Base-by-base conservation (phyloP, 2,888 invertebrate species). In the Philereme transversata region DNA sequence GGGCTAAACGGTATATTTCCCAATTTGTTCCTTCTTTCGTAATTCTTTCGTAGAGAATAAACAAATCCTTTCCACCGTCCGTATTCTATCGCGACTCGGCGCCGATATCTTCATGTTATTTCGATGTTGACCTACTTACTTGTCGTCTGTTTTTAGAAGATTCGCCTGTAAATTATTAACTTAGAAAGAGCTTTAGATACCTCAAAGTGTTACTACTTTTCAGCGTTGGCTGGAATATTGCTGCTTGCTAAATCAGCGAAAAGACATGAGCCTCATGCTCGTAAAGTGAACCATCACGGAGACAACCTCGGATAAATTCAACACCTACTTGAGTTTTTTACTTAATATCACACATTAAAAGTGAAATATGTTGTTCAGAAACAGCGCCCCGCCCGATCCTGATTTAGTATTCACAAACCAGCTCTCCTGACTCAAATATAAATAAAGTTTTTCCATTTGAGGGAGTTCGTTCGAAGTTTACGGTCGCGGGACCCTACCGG, bases 401-500 rank as follows among this genome's bases (percentile, higher is more conserved):
- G 84, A 88, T 89, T 88, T 83, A 76, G 86, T 86, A 88, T 88
- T 88, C 88, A 84, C 82, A 82, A 83, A 84, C 81, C 83, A 72
- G 75, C 81, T 80, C 78, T 75, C 79, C 78, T 76, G 84, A 87
- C 83, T 87, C 86, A 87, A 86, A 87, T 86, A 87, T 86, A 87
- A 87, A 87, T 87, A 88, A 89, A 88, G 86, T 88, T 90, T 88
- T 88, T 87, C 86, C 85, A 85, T 87, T 83, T 81, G 79, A 78
- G 80, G 76, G 80, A 83, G 83, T 84, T 87, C 59, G 71, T 74
- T 65, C 70, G 71, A 77, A 88, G 83, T 85, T 87, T 87, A 84
- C 83, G 84, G 84, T 80, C 78, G 75, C 72, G 57, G 70, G 70
- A 73, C 78, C 81, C 81, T 69, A 78, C 73, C 74, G 84, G 86